Conservation (phyloP, 2,797 vertebrate species). For the Paramormyrops hopkinsi region DNA sequence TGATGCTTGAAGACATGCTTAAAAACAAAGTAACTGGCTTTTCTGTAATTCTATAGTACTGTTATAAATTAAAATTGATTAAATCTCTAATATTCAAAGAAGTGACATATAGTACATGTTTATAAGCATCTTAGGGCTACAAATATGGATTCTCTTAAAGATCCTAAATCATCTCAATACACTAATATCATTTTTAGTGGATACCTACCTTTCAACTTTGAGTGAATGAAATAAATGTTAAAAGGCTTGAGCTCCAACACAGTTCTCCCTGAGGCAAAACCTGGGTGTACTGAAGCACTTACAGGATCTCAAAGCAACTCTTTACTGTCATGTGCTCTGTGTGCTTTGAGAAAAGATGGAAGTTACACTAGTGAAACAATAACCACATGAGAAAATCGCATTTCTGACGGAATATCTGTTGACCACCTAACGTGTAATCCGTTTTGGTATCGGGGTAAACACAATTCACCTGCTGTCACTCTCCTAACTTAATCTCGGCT, state of each 20-base stretch:
- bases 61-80: neutral
- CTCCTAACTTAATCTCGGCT: neutral
- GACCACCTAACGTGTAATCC: neutral
- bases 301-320: neutral
- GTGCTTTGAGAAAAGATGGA: neutral
- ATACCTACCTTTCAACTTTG: neutral
- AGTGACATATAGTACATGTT: neutral
- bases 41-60: neutral
- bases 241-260: neutral
- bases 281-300: neutral
- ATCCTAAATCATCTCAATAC: neutral
- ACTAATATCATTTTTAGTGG: neutral
- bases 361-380: neutral
- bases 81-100: neutral
- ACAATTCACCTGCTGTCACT: neutral
- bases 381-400: neutral
- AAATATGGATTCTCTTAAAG: neutral
- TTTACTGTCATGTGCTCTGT: neutral
- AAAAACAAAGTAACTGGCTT: neutral
- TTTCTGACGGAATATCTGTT: neutral
- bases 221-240: neutral
- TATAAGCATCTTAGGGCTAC: neutral
- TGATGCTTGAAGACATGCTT: neutral
- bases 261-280: neutral
- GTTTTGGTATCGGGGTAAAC: neutral